These are phyloP conservation scores for Rhabditophanes sp. DNA, from an alignment of 2,888 invertebrate species.

Conservation along the genomic window DNA sequence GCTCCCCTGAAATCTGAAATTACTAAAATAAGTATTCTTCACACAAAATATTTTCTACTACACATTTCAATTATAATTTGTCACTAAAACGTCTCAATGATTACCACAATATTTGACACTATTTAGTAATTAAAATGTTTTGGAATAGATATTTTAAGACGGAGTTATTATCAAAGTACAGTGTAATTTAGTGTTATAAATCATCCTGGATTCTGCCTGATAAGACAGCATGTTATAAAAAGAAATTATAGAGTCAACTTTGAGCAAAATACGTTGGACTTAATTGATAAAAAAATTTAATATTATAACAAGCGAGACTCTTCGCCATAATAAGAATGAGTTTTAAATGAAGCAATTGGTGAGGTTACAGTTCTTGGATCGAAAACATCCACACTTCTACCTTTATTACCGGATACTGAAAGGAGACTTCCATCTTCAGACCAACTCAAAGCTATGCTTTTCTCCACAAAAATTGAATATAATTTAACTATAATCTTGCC, in stretches of 20 bases:
- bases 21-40: too few relatives aligned
- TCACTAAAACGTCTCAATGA: too few relatives aligned
- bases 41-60: too few relatives aligned
- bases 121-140: too few relatives aligned
- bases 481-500: slow-evolving; percentile 55
- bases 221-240: too few relatives aligned
- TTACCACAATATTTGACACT: slow-evolving; percentile 1
- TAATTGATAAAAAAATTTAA: too few relatives aligned
- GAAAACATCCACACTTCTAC: slow-evolving; percentile 44
- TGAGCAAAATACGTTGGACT: too few relatives aligned
- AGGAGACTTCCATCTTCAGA: slow-evolving; percentile 65
- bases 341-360: slow-evolving; percentile 17
- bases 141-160: too few relatives aligned
- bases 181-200: too few relatives aligned
- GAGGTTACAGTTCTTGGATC: slow-evolving; percentile 45
- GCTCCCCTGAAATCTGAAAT: slow-evolving; percentile 96
- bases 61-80: too few relatives aligned
- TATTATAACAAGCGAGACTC: slow-evolving; percentile 59
- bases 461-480: slow-evolving; percentile 53
- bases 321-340: slow-evolving; percentile 27
- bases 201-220: too few relatives aligned
- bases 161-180: too few relatives aligned
- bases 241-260: neutral
- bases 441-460: slow-evolving; percentile 77
- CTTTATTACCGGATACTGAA: slow-evolving; percentile 54